Percentiles rank a stretch among this genome's conserved stretches.
These are phyloP conservation scores for Campylomormyrus tamandua DNA, from an alignment of 2,113 vertebrate genomes.

Conservation along the genomic window DNA sequence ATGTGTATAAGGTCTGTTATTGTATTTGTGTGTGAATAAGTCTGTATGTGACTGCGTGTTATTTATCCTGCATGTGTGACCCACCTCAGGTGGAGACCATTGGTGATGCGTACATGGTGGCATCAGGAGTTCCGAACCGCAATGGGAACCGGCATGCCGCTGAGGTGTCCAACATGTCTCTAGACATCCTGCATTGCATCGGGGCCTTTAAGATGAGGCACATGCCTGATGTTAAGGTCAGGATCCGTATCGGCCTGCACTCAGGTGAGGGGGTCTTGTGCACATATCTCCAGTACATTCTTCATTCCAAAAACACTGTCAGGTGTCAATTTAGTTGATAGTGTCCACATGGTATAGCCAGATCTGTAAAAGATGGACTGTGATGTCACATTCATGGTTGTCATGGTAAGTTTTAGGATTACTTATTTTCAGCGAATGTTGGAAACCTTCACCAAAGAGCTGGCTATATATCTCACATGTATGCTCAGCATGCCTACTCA, in stretches of 20 bases:
- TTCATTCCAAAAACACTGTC: background rate
- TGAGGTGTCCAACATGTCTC: constrained; percentile 74
- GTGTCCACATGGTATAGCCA: background rate
- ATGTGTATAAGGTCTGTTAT: constrained; percentile 74
- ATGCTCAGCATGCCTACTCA: background rate
- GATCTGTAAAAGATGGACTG: background rate
- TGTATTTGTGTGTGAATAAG: background rate
- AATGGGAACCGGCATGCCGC: constrained; percentile 70
- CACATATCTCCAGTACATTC: background rate
- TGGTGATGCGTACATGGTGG: constrained; percentile 81
- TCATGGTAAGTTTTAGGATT: background rate
- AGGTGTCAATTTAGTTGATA: background rate
- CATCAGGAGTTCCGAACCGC: constrained; percentile 74
- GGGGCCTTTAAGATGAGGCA: constrained; percentile 77
- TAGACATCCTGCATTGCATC: constrained; percentile 77
- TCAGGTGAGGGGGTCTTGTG: constrained; percentile 55
- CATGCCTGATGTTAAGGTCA: constrained; percentile 79
- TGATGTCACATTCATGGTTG: background rate
- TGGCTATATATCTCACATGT: background rate
- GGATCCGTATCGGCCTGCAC: constrained; percentile 79
- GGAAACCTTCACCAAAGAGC: background rate
- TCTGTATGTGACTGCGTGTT: background rate
- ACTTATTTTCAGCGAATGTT: background rate
- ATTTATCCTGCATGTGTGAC: background rate
- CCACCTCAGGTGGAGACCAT: constrained; percentile 67